These are phyloP conservation scores for Schizopygopsis pylzovi DNA, from an alignment of 2,797 vertebrate species.

Conservation along the genomic window DNA sequence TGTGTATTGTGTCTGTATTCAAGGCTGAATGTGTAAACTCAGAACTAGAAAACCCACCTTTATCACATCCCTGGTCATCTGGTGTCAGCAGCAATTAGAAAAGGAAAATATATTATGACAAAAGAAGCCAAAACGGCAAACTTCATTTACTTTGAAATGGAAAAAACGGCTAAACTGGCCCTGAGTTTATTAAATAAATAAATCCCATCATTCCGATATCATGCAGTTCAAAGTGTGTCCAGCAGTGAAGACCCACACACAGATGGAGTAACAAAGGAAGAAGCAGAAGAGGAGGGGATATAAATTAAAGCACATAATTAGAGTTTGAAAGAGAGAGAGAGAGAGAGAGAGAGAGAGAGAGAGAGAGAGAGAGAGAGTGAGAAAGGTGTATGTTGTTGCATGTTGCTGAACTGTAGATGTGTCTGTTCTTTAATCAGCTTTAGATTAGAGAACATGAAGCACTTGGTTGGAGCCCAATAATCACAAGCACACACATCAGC, in stretches of 20 bases:
- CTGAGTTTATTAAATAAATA: not conserved
- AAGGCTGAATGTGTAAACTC: conserved; percentile 9
- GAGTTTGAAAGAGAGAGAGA: not conserved
- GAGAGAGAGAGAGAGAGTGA: not conserved
- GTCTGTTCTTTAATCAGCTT: conserved; percentile 74
- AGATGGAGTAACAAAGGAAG: conserved; percentile 25
- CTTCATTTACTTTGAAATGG: not conserved
- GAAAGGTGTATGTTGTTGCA: conserved; percentile 52
- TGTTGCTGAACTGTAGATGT: conserved; percentile 71
- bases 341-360: not conserved
- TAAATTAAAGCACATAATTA: not conserved
- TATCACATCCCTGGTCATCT: conserved; percentile 95
- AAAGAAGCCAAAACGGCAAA: not conserved
- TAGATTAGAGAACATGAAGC: conserved; percentile 67
- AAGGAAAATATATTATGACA: conserved; percentile 32
- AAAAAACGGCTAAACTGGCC: not conserved
- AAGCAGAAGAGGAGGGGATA: conserved; percentile 51
- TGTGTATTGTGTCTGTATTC: conserved; percentile 28
- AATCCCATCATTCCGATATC: not conserved
- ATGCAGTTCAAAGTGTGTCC: not conserved
- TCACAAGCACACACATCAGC: conserved; percentile 48
- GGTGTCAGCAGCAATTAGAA: conserved; percentile 79
- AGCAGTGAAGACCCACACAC: not conserved
- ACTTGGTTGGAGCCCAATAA: conserved; percentile 54
- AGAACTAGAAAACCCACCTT: conserved; percentile 83